Evolutionary conservation across 2,888 invertebrate species (phyloP), one percentile per base, ranked within the genome.

Genomic region (Deilephila elpenor): DNA sequence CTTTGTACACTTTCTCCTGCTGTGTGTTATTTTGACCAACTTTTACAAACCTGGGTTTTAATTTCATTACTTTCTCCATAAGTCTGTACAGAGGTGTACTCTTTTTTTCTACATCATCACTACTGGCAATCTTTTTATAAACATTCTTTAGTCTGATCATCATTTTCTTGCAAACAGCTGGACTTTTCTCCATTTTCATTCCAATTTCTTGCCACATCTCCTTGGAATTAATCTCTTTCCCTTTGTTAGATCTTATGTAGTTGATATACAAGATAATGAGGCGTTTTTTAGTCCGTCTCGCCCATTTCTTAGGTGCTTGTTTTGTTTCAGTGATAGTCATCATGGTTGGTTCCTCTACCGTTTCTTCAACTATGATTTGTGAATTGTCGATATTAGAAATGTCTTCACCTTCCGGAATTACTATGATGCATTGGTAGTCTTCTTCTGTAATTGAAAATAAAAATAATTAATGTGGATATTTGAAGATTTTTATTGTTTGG

Each of bases 401-500:
- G 3, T 92, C 92, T 79, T 90, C 85, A 0, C 88, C 91, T 78
- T 94, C 94, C n/a, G 93, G 91, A 73, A 94, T 83, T 0, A 94
- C 93, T 20, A 94, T 93, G 29, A 94, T 92, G 79, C 93, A 94
- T 79, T 93, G 88, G 71, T 87, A 93, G 74, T 94, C 94, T 0
- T 94, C 94, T 77, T 94, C 94, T 94, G 92, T 44, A 88, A 86
- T 56, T 56, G n/a, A n/a, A 56, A 56, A 56, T 6, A 6, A 56
- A 5, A 56, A 44, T 11, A 14, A 11, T 44, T 44, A 44, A 14
- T 44, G 44, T 44, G 11, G 44, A 44, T 44, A 44, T 44, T 44
- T 44, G 44, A 14, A 44, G 5, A n/a, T 1, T 56, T 56, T 19
- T 53, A 19, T 37, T 44, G 44, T 44, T 14, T 11, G 44, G 0